Percentiles rank a stretch among this genome's conserved stretches.
phyloP scores from a whole-genome alignment of 2,797 vertebrate genomes.

The Carduelis carduelis region DNA sequence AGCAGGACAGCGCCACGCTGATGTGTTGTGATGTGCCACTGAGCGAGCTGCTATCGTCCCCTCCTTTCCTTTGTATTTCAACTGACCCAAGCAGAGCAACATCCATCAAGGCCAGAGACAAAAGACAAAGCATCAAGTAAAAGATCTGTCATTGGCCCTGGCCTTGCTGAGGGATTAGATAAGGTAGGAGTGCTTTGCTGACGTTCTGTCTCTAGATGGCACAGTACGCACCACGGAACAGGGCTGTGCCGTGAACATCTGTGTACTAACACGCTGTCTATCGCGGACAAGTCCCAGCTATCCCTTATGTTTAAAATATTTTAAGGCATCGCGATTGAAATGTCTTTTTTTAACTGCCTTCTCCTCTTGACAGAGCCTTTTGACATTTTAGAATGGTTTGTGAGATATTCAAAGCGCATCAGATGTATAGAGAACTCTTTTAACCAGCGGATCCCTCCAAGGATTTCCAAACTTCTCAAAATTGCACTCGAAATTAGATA shows the following conservation, averaged over 20 bases:
- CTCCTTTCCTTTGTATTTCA: background rate
- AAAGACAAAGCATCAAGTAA: background rate
- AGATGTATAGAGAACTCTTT: background rate
- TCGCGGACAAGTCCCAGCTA: background rate
- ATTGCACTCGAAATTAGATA: background rate
- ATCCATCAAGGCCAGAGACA: background rate
- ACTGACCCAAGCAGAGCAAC: background rate
- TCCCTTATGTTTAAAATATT: background rate
- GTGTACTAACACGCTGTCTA: background rate
- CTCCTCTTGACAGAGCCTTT: background rate
- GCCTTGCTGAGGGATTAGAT: background rate
- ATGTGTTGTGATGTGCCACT: background rate
- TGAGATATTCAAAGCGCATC: background rate
- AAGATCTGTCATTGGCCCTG: background rate
- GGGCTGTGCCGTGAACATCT: background rate
- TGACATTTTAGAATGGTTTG: background rate
- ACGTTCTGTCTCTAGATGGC: background rate
- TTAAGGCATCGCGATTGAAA: background rate
- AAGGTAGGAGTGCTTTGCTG: accelerated
- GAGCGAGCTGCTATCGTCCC: background rate
- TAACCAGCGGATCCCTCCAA: background rate
- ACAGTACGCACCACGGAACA: background rate
- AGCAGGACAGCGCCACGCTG: accelerated
- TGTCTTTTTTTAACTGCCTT: background rate
- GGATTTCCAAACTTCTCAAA: background rate